A percentile compares a stretch with the other conserved stretches of the same genome.
Evolutionary conservation across 1,140 invertebrate genomes (phyloP).

Genomic region (Conus betulinus): DNA sequence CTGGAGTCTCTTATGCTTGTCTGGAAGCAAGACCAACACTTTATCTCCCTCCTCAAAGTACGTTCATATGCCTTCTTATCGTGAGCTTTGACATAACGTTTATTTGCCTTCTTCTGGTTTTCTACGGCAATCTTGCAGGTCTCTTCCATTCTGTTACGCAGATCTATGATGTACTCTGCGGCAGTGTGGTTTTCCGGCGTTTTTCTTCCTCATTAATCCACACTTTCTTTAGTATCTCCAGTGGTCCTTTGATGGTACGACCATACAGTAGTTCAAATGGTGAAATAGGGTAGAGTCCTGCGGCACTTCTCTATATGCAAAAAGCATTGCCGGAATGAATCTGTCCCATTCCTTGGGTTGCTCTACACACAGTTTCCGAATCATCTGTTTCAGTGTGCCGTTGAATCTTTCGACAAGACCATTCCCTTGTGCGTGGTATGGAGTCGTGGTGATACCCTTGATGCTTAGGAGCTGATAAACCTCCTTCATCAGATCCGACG

Average conservation of each 20-base stretch:
- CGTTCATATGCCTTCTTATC: background rate
- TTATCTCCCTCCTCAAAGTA: conserved; percentile 14
- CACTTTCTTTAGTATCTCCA: too few species aligned
- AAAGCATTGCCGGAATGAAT: conserved; percentile 45
- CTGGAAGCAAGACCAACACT: conserved; percentile 42
- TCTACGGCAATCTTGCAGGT: too few species aligned
- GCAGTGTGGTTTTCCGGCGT: too few species aligned
- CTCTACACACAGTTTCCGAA: conserved; percentile 49
- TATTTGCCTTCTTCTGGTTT: too few species aligned
- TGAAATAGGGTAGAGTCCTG: conserved; percentile 31
- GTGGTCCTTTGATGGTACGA: too few species aligned
- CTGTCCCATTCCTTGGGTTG: conserved; percentile 64
- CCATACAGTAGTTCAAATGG: conserved; percentile 35
- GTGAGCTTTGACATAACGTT: too few species aligned
- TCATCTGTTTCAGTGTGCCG: conserved; percentile 57
- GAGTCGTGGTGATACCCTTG: background rate
- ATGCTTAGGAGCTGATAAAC: conserved; percentile 45
- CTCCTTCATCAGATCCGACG: background rate
- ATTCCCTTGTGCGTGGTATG: conserved; percentile 7
- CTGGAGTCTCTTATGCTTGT: conserved; percentile 42
- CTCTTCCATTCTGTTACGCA: too few species aligned
- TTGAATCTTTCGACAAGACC: conserved; percentile 51
- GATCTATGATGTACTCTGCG: too few species aligned
- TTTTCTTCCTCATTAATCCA: too few species aligned
- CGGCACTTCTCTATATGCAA: conserved; percentile 35